phyloP scores from a whole-genome alignment of 2,797 vertebrate species.

The Okamejei kenojei region DNA sequence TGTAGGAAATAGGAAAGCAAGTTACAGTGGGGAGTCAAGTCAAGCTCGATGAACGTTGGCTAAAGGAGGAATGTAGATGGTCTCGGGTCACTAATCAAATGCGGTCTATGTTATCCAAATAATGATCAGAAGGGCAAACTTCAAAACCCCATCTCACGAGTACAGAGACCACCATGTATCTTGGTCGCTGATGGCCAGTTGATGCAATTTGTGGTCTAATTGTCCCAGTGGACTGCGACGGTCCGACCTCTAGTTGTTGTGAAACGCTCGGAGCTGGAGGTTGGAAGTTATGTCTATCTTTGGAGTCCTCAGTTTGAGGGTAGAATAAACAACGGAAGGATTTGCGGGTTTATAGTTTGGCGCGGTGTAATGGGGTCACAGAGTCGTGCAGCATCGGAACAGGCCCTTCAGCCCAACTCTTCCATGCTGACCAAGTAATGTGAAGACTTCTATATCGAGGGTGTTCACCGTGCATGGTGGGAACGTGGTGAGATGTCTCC shows the following conservation, averaged over 20 bases:
- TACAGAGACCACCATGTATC: not conserved
- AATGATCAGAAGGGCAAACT: not conserved
- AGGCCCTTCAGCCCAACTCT: too few species aligned
- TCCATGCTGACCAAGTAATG: not conserved
- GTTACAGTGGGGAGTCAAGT: not conserved
- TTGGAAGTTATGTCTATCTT: not conserved
- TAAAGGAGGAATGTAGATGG: not conserved
- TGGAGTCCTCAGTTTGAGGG: not conserved
- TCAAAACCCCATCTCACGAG: not conserved
- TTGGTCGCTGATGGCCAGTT: not conserved
- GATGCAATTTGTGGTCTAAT: not conserved
- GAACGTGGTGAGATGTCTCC: not conserved
- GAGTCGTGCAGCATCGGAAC: too few species aligned
- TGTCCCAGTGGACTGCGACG: not conserved
- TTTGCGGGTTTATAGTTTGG: not conserved
- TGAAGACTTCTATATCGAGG: not conserved
- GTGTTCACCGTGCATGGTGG: not conserved
- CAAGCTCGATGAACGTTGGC: not conserved
- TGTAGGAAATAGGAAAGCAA: not conserved
- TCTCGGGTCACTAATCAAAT: not conserved
- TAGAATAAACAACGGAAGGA: too few species aligned
- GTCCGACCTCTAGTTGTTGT: not conserved
- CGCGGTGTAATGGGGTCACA: too few species aligned
- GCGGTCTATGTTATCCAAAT: not conserved
- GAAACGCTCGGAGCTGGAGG: not conserved